Conservation (phyloP, 1,140 invertebrate genomes). For the Tetragnatha versicolor region DNA sequence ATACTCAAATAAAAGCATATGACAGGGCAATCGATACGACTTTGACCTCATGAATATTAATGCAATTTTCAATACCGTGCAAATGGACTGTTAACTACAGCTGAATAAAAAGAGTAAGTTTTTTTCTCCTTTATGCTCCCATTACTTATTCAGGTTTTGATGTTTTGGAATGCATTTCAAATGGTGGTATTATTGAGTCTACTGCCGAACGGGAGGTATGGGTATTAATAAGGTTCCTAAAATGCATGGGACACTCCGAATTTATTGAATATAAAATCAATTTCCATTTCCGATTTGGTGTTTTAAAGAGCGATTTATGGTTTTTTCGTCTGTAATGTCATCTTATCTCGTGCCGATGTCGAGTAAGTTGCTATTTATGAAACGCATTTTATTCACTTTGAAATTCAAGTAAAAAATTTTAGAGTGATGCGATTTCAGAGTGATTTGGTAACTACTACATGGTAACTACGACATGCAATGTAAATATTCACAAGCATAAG, state of each 20-base stretch:
- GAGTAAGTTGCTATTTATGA: too few relatives aligned
- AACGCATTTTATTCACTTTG: too few relatives aligned
- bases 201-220: background rate
- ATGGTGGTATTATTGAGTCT: background rate
- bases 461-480: too few relatives aligned
- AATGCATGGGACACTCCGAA: background rate
- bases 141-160: background rate
- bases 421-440: too few relatives aligned
- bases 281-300: slow-evolving; percentile 2
- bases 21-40: too few relatives aligned
- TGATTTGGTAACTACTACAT: too few relatives aligned
- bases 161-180: background rate
- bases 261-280: slow-evolving; percentile 36
- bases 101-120: background rate
- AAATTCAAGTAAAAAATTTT: too few relatives aligned
- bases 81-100: slow-evolving; percentile 26
- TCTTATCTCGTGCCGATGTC: too few relatives aligned
- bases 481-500: too few relatives aligned
- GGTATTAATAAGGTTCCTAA: slow-evolving; percentile 8
- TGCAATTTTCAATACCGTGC: slow-evolving; percentile 12
- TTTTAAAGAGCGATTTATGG: background rate
- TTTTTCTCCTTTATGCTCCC: background rate
- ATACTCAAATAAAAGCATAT: too few relatives aligned
- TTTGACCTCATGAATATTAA: slow-evolving; percentile 53
- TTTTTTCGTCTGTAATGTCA: too few relatives aligned